Evolutionary conservation across 1,140 invertebrate species (phyloP).

Genomic region (Forficula auricularia): DNA sequence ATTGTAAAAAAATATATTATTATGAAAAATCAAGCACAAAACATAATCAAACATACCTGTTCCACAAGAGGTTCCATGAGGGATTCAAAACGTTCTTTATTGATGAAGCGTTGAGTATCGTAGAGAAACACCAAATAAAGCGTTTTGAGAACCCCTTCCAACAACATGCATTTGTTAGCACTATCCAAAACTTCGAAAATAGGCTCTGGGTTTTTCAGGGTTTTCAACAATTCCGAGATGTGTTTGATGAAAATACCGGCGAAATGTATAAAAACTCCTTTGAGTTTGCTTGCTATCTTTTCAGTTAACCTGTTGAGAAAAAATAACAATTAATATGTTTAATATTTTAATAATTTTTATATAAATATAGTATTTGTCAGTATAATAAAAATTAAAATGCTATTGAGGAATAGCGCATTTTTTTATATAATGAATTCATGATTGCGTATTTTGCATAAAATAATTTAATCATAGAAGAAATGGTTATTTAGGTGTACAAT

Average conservation of each 20-base stretch:
- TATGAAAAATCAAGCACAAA: too few species aligned
- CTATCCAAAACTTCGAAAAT: slow-evolving; percentile 23
- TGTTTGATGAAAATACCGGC: slow-evolving; percentile 70
- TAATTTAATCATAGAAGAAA: too few species aligned
- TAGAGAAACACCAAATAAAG: slow-evolving; percentile 61
- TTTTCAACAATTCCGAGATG: slow-evolving; percentile 45
- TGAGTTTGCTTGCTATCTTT: slow-evolving; percentile 60
- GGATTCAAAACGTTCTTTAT: slow-evolving; percentile 62
- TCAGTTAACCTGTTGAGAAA: slow-evolving; percentile 44
- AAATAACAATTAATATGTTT: slow-evolving; percentile 13
- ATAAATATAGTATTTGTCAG: too few species aligned
- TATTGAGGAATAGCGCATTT: too few species aligned
- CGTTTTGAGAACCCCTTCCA: slow-evolving; percentile 52
- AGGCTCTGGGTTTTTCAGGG: slow-evolving; percentile 23
- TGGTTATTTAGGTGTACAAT: too few species aligned
- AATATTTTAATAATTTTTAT: too few species aligned
- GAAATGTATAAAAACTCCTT: slow-evolving; percentile 76
- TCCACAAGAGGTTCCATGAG: slow-evolving; percentile 73
- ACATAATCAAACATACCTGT: too few species aligned
- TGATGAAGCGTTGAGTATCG: slow-evolving; percentile 65
- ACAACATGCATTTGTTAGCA: slow-evolving; percentile 30
- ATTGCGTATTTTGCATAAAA: too few species aligned
- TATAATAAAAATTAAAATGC: too few species aligned
- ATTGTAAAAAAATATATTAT: too few species aligned
- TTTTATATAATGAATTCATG: too few species aligned